These are phyloP conservation scores for Dromaius novaehollandiae DNA, from an alignment of 2,113 vertebrate species.

Conservation along the genomic window DNA sequence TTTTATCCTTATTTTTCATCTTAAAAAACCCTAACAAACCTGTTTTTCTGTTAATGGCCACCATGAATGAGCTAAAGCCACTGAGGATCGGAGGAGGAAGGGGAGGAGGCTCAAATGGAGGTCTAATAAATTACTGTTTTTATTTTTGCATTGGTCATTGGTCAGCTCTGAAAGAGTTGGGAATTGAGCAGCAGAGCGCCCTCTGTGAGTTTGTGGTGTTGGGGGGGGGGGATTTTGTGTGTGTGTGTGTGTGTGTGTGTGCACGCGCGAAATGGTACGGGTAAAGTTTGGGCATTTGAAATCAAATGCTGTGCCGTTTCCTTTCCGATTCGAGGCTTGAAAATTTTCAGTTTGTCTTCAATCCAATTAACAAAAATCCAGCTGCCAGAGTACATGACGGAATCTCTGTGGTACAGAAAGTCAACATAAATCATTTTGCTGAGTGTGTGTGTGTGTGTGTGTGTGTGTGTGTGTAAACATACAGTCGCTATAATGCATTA, in stretches of 20 bases:
- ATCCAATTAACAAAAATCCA: not conserved
- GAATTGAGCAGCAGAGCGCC: not conserved
- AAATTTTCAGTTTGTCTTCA: not conserved
- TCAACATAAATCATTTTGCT: not conserved
- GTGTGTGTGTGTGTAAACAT: too few relatives aligned
- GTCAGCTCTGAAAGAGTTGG: not conserved
- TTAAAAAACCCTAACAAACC: not conserved
- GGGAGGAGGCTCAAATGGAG: not conserved
- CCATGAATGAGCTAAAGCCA: slow-evolving; percentile 33
- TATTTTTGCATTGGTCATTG: not conserved
- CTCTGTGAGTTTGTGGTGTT: not conserved
- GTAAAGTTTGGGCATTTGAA: not conserved
- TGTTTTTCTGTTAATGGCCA: slow-evolving; percentile 17
- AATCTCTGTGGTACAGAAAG: not conserved
- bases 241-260: not conserved
- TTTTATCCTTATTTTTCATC: slow-evolving; percentile 32
- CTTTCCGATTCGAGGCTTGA: not conserved
- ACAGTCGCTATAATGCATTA: not conserved
- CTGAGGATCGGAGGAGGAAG: not conserved
- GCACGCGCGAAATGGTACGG: not conserved
- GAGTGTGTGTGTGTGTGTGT: too few relatives aligned
- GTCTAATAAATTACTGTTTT: slow-evolving; percentile 1
- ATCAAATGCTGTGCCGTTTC: not conserved
- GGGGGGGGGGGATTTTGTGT: not conserved
- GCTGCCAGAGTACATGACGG: not conserved